phyloP scores from a whole-genome alignment of 2,113 vertebrate species.

The Neotragus pygmaeus region DNA sequence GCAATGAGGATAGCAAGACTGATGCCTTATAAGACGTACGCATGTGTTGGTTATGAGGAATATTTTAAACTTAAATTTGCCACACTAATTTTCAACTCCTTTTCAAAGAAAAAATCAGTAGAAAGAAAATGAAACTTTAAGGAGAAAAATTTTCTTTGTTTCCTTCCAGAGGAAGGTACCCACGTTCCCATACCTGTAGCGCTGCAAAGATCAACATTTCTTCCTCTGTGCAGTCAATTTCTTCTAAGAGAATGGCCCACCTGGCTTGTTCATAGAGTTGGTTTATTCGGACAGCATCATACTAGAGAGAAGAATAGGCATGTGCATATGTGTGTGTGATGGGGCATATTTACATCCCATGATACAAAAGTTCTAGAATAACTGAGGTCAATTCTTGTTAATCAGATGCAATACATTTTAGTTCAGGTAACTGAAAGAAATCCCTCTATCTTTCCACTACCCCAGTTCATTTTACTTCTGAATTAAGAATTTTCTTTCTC shows the following conservation, averaged over 20 bases:
- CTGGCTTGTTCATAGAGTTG: constrained; percentile 97
- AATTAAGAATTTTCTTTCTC: not conserved
- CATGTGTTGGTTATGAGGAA: not conserved
- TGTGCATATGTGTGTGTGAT: rapidly evolving
- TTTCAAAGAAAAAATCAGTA: not conserved
- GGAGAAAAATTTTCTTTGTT: not conserved
- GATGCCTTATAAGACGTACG: not conserved
- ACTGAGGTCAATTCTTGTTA: not conserved
- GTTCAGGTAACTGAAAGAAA: not conserved
- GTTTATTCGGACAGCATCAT: constrained; percentile 94
- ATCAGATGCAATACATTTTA: not conserved
- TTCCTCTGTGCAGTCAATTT: constrained; percentile 97
- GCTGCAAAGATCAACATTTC: constrained; percentile 99
- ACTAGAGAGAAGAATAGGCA: constrained; percentile 79
- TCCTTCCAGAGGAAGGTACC: constrained; percentile 32
- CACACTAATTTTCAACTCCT: not conserved
- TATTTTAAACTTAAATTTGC: not conserved
- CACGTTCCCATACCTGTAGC: constrained; percentile 85
- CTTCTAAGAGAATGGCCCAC: constrained; percentile 94
- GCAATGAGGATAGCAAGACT: not conserved
- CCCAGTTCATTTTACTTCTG: not conserved
- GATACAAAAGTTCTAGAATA: not conserved
- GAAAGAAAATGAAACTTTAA: not conserved
- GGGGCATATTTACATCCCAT: not conserved
- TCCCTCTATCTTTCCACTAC: not conserved